Percentiles rank a stretch among this genome's conserved stretches.
These are phyloP conservation scores for Porphyrio hochstetteri DNA, from an alignment of 2,113 vertebrate genomes.

Conservation along the genomic window DNA sequence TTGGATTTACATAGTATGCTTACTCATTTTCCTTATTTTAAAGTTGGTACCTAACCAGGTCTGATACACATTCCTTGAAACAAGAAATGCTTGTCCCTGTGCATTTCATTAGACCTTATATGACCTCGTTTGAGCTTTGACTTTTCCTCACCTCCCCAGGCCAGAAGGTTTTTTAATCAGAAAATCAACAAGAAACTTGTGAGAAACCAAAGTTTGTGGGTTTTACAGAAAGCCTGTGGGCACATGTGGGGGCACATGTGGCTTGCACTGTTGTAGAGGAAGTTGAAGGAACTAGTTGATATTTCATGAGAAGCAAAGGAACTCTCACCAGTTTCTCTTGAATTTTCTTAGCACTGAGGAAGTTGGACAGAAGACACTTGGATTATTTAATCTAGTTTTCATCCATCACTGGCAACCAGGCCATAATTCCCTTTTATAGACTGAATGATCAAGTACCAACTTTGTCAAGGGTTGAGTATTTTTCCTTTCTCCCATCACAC, in stretches of 20 bases:
- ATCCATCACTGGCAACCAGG: neutral
- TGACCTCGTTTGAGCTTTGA: neutral
- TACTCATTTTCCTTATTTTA: neutral
- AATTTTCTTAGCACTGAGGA: neutral
- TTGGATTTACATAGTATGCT: neutral
- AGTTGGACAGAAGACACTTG: neutral
- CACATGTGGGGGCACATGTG: too few relatives aligned
- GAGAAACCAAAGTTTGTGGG: neutral
- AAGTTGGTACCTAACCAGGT: neutral
- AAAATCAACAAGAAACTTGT: neutral
- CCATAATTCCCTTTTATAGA: neutral
- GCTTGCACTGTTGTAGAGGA: neutral
- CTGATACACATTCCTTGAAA: neutral
- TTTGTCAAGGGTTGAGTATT: neutral
- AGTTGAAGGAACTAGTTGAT: neutral
- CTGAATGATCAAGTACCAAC: neutral
- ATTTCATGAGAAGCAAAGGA: neutral
- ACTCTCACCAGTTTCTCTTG: neutral
- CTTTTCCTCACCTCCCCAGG: neutral
- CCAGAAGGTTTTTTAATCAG: neutral
- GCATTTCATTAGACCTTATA: neutral
- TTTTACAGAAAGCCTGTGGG: neutral
- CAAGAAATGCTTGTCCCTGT: neutral
- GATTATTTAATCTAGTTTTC: neutral
- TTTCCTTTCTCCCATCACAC: neutral